These are phyloP conservation scores for Sphaeramia orbicularis DNA, from an alignment of 2,797 vertebrate genomes.

Conservation along the genomic window DNA sequence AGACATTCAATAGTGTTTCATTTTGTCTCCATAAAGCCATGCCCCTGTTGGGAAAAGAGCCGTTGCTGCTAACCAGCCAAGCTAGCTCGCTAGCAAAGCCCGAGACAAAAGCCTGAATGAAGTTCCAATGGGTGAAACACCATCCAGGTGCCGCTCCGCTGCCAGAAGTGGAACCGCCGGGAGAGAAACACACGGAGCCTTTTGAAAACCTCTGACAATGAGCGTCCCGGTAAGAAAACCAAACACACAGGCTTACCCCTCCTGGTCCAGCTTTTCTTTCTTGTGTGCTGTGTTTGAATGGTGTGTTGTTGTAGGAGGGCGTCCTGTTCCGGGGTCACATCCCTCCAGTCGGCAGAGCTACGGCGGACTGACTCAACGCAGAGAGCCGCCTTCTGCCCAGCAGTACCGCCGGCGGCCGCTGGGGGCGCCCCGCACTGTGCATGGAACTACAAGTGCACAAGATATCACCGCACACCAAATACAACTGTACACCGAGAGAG, in stretches of 20 bases:
- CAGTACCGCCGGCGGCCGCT: conserved; percentile 55
- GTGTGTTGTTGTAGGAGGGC: conserved; percentile 85
- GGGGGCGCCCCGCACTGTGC: conserved; percentile 36
- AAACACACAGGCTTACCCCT: conserved; percentile 81
- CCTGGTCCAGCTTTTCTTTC: conserved; percentile 88
- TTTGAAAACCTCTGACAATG: conserved; percentile 10
- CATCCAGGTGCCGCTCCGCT: conserved; percentile 80
- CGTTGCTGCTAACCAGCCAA: conserved; percentile 57
- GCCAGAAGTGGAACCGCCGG: conserved; percentile 51
- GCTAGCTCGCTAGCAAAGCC: conserved; percentile 78
- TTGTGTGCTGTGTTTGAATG: conserved; percentile 85
- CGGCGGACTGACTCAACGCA: conserved; percentile 75
- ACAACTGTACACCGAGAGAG: too few species aligned
- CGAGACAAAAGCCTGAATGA: conserved; percentile 91
- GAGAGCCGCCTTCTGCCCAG: conserved; percentile 59
- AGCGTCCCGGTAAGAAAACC: conserved; percentile 10
- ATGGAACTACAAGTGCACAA: neutral
- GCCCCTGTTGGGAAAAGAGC: conserved; percentile 14
- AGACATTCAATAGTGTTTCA: neutral
- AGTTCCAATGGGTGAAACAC: conserved; percentile 83
- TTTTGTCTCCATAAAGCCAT: conserved; percentile 22
- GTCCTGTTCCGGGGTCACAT: conserved; percentile 92
- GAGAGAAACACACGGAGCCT: conserved; percentile 31
- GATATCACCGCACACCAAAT: too few species aligned
- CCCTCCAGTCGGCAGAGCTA: conserved; percentile 85